Base-by-base conservation (phyloP, 2,797 vertebrate species). In the Gymnothorax javanicus region DNA sequence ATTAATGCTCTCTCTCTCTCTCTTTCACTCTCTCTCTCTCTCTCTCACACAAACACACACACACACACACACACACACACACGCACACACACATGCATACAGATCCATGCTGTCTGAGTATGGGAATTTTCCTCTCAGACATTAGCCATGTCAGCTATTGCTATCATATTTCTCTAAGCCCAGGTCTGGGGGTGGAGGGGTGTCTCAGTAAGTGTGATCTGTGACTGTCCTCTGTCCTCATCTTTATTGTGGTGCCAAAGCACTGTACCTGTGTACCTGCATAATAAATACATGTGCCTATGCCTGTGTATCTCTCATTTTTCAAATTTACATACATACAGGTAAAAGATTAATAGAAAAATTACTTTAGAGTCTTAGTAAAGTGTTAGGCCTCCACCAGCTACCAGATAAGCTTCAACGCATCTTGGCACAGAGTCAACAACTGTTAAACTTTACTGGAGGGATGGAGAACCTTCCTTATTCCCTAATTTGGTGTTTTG, bases 281-380 rank as follows among this genome's bases (percentile, higher is more conserved):
- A 84, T 73, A 83, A 83, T 87, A 87, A 87, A 87, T 60, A 60
- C 13, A 33, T 73, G 83, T 12, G 5, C 33, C 13, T 62, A 60
- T 52, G 20, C 43, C 82, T 59, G 56, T 9, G 23, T 83, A 23
- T 84, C 64, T 73, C 15, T 83, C 43, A 71, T 59, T 52, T 75
- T 2, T 13, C 67, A 69, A 77, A 20, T 54, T 25, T n/a, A 12
- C 13, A 57, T 17, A 64, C 20, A n/a, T 81, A 12, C 15, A 43
- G 33, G 33, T 43, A 2, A 43, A 43, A 43, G 33, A 43, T 43
- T 1, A 43, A 43, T 43, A 2, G 33, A 43, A 43, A 43, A 43
- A 43, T 43, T 2, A 43, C 33, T 1, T 1, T 43, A 43, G 33
- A 43, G 33, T 43, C 33, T 43, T 43, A 43, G 33, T 43, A 43